Conservation (phyloP, 30 jellyfish, hydroid and myxozoan genomes). For the Chironex yamaguchii region DNA sequence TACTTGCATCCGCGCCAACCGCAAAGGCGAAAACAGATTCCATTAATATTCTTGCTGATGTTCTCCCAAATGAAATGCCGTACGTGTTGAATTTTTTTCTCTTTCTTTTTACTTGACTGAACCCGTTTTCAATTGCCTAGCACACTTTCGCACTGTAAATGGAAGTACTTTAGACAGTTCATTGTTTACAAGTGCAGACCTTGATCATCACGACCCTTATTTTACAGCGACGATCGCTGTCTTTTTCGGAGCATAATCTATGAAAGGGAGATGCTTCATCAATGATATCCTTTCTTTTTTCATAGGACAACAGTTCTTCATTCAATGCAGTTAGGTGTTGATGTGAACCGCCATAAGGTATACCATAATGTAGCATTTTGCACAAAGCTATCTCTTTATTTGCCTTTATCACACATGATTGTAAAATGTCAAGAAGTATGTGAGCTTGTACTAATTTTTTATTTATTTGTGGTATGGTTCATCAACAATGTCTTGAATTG, state of each 20-base stretch:
- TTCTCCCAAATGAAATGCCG: conserved; percentile 99
- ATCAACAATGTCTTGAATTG: too few relatives aligned
- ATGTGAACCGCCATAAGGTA: conserved; percentile 97
- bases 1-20: conserved; percentile 99
- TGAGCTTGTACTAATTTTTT: too few relatives aligned
- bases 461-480: too few relatives aligned
- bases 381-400: too few relatives aligned
- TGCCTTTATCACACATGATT: too few relatives aligned
- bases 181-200: too few relatives aligned
- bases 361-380: neutral
- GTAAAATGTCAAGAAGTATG: too few relatives aligned
- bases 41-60: conserved; percentile 93
- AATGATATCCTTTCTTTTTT: too few relatives aligned
- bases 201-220: neutral
- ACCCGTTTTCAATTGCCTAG: neutral
- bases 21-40: conserved; percentile 99
- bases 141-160: too few relatives aligned
- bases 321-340: conserved; percentile 96
- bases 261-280: too few relatives aligned
- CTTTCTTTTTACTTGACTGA: neutral
- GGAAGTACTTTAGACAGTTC: too few relatives aligned
- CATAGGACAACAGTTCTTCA: conserved; percentile 85
- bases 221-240: neutral
- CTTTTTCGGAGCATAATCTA: too few relatives aligned
- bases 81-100: conserved; percentile 69